Evolutionary conservation across 1,140 invertebrate genomes (phyloP).

Genomic region (Pseudomyrmex sp.): DNA sequence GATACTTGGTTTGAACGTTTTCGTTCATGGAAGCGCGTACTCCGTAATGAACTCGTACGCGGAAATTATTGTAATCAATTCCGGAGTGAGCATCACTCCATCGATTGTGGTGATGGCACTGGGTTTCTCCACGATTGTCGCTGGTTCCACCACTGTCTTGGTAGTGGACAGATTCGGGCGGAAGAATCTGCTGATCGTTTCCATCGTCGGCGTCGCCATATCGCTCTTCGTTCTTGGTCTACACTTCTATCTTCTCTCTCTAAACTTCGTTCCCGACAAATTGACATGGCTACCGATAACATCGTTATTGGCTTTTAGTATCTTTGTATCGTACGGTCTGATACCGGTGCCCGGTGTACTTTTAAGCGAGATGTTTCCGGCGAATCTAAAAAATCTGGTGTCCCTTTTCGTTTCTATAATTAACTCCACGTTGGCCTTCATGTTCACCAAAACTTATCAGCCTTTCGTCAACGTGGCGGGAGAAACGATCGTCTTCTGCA

Average conservation of each 20-base stretch:
- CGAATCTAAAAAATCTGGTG: constrained; percentile 81
- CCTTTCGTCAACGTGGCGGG: constrained; percentile 80
- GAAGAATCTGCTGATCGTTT: constrained; percentile 76
- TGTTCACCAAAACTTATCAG: constrained; percentile 86
- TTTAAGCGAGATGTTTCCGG: constrained; percentile 81
- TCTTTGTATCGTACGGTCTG: constrained; percentile 78
- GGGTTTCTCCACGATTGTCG: constrained; percentile 75
- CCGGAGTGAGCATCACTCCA: constrained; percentile 72
- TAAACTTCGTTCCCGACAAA: constrained; percentile 66
- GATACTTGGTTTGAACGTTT: constrained; percentile 77
- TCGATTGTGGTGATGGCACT: constrained; percentile 78
- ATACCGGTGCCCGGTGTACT: constrained; percentile 81
- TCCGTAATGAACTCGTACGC: constrained; percentile 78
- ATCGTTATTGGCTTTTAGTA: constrained; percentile 75
- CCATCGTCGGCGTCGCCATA: constrained; percentile 74
- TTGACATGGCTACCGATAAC: constrained; percentile 82
- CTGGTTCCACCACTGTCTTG: constrained; percentile 74
- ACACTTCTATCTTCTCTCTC: constrained; percentile 81
- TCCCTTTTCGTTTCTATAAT: constrained; percentile 84
- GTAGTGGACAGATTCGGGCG: constrained; percentile 81
- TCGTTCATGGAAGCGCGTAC: constrained; percentile 77
- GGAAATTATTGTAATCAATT: constrained; percentile 80
- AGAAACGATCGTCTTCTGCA: constrained; percentile 84
- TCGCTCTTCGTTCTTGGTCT: constrained; percentile 82
- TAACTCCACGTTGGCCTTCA: constrained; percentile 86